Base-by-base conservation (phyloP, 2,888 invertebrate genomes). In the Philhelius pedissequus region DNA sequence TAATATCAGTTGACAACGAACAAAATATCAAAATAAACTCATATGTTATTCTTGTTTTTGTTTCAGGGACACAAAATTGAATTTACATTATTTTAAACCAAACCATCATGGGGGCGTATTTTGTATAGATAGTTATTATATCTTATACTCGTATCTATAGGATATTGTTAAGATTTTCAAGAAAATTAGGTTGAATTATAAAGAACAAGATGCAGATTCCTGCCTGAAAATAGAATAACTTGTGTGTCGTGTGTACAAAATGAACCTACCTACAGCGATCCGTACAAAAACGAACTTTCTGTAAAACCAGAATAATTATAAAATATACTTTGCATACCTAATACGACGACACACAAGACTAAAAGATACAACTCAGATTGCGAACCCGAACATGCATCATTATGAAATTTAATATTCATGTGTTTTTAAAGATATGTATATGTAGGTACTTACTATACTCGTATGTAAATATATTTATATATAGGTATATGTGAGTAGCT, bases 131-230 rank as follows among this genome's bases (percentile, higher is more conserved):
- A 27, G 25, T 4, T 27, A 27, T 20, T 13, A 8, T 22, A 6
- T n/a, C 4, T 7, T 50, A 25, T 27, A 52, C 27, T 11, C 27
- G 27, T 52, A 50, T 50, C 50, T 52, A n/a, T n/a, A 3, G 1
- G 7, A 25, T 15, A 18, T 30, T 11, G 30, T 54, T 18, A 54
- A 54, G 6, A 58, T 15, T 38, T 25, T 40, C 38, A 25, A 58
- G 38, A 58, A 58, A 58, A 58, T 58, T 25, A 58, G 38, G 38
- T 38, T 40, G 27, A 58, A 35, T 11, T 5, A 48, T 7, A 60
- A 82, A 62, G 15, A 82, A 82, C 58, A 58, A 58, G 62, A 77
- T 82, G 82, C 82, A 82, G 52, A 68, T 76, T 58, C 48, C 54
- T 77, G 68, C n/a, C n/a, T n/a, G n/a, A n/a, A n/a, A 77, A 52